A percentile compares a stretch with the other conserved stretches of the same genome.
These are phyloP conservation scores for Crotalus tigris DNA, from an alignment of 2,113 vertebrate species.

Conservation along the genomic window DNA sequence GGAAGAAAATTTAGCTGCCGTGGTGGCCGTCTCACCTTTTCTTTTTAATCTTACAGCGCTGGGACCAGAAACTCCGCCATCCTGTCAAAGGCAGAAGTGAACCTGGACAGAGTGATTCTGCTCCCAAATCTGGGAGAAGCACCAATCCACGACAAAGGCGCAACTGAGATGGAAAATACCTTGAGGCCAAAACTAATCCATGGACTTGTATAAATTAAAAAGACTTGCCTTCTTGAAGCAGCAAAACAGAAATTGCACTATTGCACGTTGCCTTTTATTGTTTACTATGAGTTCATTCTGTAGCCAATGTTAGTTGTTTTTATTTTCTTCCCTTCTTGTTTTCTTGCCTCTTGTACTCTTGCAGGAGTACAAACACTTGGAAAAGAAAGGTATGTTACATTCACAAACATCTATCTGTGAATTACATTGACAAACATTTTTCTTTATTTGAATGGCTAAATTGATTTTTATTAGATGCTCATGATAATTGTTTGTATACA, in stretches of 20 bases:
- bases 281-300: conserved; percentile 72
- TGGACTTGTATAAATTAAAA: conserved; percentile 60
- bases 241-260: conserved; percentile 85
- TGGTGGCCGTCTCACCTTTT: not conserved
- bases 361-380: conserved; percentile 49
- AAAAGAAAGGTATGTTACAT: conserved; percentile 43
- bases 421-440: conserved; percentile 53
- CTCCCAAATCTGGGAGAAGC: conserved; percentile 51
- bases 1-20: not conserved
- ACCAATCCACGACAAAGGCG: conserved; percentile 60
- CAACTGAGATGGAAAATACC: conserved; percentile 56
- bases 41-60: conserved; percentile 66
- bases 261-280: conserved; percentile 81
- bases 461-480: conserved; percentile 21
- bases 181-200: conserved; percentile 5
- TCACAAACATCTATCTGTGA: conserved; percentile 51
- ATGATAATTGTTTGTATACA: conserved; percentile 17
- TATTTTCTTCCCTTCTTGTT: conserved; percentile 65
- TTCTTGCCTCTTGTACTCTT: conserved; percentile 57
- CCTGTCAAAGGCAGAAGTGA: conserved; percentile 68
- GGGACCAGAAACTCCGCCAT: conserved; percentile 78
- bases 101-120: conserved; percentile 42
- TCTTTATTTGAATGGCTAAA: conserved; percentile 4
- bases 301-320: conserved; percentile 64
- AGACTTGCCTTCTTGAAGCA: conserved; percentile 70